phyloP scores from a whole-genome alignment of 2,888 invertebrate genomes.

The Meghimatium bilineatum region DNA sequence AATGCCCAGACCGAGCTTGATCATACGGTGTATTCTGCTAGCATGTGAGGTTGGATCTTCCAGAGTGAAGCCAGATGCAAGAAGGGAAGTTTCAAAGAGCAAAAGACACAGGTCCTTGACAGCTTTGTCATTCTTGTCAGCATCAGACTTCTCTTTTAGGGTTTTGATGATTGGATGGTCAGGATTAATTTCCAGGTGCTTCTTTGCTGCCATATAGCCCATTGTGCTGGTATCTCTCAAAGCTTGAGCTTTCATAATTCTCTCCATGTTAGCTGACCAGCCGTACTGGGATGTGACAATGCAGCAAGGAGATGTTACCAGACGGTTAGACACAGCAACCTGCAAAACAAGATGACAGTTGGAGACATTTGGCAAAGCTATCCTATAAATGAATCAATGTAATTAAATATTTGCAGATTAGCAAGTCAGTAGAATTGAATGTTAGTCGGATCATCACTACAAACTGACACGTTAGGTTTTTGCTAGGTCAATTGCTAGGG shows the following conservation, averaged over 20 bases:
- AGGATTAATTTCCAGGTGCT: conserved; percentile 98
- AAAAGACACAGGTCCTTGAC: conserved; percentile 97
- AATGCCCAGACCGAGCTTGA: conserved; percentile 95
- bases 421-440: no score
- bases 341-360: conserved; percentile 48
- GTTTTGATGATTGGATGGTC: conserved; percentile 95
- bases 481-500: no score
- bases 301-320: conserved; percentile 98
- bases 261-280: conserved; percentile 99
- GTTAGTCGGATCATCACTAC: no score
- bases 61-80: conserved; percentile 96
- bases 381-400: no score
- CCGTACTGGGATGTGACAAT: conserved; percentile 99
- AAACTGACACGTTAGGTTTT: no score
- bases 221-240: conserved; percentile 97
- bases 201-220: conserved; percentile 99
- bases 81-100: conserved; percentile 94
- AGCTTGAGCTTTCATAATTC: conserved; percentile 99
- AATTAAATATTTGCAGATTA: no score
- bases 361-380: no score
- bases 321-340: conserved; percentile 95
- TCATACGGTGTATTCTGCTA: conserved; percentile 97
- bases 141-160: conserved; percentile 92
- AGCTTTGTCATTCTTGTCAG: conserved; percentile 98
- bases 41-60: conserved; percentile 94